Conservation (phyloP, 1,140 invertebrate genomes). For the Calliphora vicina region DNA sequence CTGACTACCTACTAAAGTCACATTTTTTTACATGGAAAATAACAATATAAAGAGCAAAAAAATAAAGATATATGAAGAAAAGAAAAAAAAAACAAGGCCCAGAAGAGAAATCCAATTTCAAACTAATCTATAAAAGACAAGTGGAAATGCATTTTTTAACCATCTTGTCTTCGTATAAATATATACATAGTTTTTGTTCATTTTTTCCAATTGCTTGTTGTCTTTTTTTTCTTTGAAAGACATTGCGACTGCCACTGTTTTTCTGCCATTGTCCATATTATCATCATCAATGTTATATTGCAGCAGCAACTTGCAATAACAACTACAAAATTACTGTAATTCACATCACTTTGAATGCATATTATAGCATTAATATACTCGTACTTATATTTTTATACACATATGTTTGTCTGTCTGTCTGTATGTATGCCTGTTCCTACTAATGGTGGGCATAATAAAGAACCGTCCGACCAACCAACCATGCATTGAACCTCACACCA, state of each 20-base stretch:
- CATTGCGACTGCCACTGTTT: background rate
- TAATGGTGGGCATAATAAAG: background rate
- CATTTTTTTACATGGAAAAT: background rate
- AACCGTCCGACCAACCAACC: background rate
- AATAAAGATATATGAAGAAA: background rate
- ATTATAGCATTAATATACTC: constrained; percentile 51
- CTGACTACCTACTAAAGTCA: background rate
- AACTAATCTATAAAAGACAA: background rate
- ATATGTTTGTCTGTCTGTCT: background rate
- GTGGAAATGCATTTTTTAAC: background rate
- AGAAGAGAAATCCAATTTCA: background rate
- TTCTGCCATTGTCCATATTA: background rate
- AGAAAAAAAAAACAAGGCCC: background rate
- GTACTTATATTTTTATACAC: background rate
- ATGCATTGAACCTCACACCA: background rate
- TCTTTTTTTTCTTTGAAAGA: background rate
- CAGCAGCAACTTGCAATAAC: background rate
- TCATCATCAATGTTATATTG: background rate
- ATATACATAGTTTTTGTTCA: background rate
- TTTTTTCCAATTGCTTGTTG: background rate
- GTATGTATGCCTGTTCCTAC: background rate
- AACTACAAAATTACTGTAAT: constrained; percentile 58
- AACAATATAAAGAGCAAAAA: background rate
- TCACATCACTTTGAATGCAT: constrained; percentile 62
- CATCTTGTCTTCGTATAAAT: background rate